Evolutionary conservation across 2,888 invertebrate genomes (phyloP), one percentile per base, ranked within the genome.

Genomic region (Laspeyria flexula): DNA sequence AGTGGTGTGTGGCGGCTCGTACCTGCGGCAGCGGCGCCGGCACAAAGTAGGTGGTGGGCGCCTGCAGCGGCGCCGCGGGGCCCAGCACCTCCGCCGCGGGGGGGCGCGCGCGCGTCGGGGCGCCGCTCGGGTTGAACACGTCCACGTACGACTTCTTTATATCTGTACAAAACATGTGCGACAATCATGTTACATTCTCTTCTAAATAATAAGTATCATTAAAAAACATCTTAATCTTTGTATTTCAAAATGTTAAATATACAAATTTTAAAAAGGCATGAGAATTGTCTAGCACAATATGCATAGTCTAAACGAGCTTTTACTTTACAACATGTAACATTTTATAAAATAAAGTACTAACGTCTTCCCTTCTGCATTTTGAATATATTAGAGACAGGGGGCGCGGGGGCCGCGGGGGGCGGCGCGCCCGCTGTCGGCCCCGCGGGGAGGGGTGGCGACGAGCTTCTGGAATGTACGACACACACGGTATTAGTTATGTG

Each of bases 121-220:
- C 83, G n/a, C 95, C 95, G 61, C 93, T 88, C 33, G 96, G 96
- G 92, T 97, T 97, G 88, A 97, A 95, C 52, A 98, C 97, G 89
- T 98, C 97, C 69, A 98, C 97, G 88, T 98, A 98, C 54, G 96
- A 96, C 76, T 96, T 96, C 86, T 96, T 95, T 75, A 96, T 93
- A 76, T 96, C 97, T 97, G 84, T 13, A 25, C 30, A 15, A 16
- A n/a, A n/a, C n/a, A n/a, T n/a, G n/a, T n/a, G n/a, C n/a, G n/a
- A n/a, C n/a, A n/a, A n/a, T n/a, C 13, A 10, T 12, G 12, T 4
- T 25, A 4, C 4, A 25, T 25, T 6, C 18, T 18, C 18, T n/a
- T n/a, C n/a, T n/a, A n/a, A n/a, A n/a, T n/a, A n/a, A n/a, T n/a
- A n/a, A n/a, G n/a, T n/a, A n/a, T n/a, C n/a, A n/a, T n/a, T n/a